phyloP scores from a whole-genome alignment of 92 coral and sea anemone genomes.

The Palythoa grandiflora region DNA sequence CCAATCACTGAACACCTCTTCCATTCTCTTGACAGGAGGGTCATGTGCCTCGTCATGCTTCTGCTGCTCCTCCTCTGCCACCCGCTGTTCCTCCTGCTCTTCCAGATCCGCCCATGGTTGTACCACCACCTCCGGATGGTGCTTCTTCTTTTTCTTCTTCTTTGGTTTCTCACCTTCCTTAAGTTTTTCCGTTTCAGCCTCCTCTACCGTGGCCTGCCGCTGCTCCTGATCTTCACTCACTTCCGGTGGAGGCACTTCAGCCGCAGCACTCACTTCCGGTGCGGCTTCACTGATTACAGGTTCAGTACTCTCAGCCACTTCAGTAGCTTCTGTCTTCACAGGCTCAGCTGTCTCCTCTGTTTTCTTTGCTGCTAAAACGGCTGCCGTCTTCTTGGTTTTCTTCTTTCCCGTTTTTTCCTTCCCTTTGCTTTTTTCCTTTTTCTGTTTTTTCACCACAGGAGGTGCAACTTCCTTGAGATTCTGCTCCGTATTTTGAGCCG shows the following conservation, averaged over 20 bases:
- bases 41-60: conserved; percentile 40
- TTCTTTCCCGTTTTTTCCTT: conserved; percentile 85
- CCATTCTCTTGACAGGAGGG: conserved; percentile 55
- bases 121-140: conserved; percentile 85
- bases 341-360: conserved; percentile 29
- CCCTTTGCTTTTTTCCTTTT: conserved; percentile 82
- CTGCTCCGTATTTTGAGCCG: conserved; percentile 39
- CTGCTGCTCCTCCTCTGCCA: conserved; percentile 31
- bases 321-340: conserved; percentile 26
- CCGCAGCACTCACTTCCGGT: conserved; percentile 45
- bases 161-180: conserved; percentile 84
- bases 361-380: neutral
- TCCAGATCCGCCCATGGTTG: conserved; percentile 97
- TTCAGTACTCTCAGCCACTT: conserved; percentile 26
- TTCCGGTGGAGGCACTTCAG: conserved; percentile 67
- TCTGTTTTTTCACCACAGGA: conserved; percentile 75
- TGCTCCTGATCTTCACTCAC: conserved; percentile 36
- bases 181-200: conserved; percentile 35
- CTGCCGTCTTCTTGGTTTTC: conserved; percentile 67
- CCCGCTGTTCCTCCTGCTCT: conserved; percentile 49
- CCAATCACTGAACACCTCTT: conserved; percentile 96
- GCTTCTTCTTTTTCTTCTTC: conserved; percentile 89
- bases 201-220: conserved; percentile 18
- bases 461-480: conserved; percentile 50
- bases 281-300: conserved; percentile 44